A percentile compares a stretch with the other conserved stretches of the same genome.
phyloP scores from a whole-genome alignment of 2,888 invertebrate species.

The Polia nebulosa region DNA sequence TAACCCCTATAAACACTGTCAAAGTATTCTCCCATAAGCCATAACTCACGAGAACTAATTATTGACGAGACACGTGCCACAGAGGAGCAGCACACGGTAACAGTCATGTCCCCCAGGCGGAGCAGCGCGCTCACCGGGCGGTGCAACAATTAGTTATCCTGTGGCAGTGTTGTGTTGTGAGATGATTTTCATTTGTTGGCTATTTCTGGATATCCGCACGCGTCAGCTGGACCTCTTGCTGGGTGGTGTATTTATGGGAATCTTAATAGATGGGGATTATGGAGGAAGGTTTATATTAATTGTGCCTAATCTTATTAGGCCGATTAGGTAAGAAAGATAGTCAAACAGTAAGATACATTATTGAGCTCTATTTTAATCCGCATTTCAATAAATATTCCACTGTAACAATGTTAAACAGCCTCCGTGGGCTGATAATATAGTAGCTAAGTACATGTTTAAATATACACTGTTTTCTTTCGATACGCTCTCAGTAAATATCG shows the following conservation, averaged over 20 bases:
- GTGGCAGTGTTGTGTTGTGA: slow-evolving; percentile 75
- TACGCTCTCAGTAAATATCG: slow-evolving; percentile 8
- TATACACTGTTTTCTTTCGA: slow-evolving; percentile 5
- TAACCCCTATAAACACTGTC: slow-evolving; percentile 83
- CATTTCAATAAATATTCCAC: too few relatives aligned
- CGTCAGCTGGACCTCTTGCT: slow-evolving; percentile 75
- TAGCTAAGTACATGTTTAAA: not conserved
- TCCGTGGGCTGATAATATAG: not conserved
- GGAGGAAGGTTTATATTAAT: not conserved
- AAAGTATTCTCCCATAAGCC: slow-evolving; percentile 72
- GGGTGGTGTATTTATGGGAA: slow-evolving; percentile 59
- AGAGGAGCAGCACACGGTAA: slow-evolving; percentile 54
- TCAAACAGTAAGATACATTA: too few relatives aligned
- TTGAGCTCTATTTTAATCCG: too few relatives aligned
- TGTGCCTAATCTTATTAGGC: too few relatives aligned
- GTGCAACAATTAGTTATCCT: slow-evolving; percentile 79
- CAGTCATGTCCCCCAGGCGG: slow-evolving; percentile 49
- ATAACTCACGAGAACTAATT: slow-evolving; percentile 86
- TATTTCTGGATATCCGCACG: slow-evolving; percentile 82
- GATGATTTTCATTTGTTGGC: slow-evolving; percentile 78
- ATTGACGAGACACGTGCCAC: slow-evolving; percentile 76
- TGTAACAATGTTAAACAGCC: too few relatives aligned
- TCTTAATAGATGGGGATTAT: slow-evolving; percentile 48
- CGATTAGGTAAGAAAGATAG: too few relatives aligned
- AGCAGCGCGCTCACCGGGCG: slow-evolving; percentile 57